Conservation (phyloP, 1,140 invertebrate genomes). For the Drosophila burlai region DNA sequence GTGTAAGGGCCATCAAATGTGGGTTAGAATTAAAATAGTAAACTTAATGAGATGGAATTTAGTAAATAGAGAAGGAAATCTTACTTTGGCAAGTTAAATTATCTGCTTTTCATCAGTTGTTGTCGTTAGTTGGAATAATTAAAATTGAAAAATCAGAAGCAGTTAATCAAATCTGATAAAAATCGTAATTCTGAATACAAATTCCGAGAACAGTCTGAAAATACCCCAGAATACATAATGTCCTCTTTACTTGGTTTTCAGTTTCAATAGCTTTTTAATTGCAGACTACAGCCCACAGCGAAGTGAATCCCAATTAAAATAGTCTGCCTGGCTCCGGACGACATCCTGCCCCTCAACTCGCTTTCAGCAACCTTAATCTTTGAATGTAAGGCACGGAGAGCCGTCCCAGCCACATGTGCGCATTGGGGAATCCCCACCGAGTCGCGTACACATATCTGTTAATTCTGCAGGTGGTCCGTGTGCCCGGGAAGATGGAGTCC, state of each 20-base stretch:
- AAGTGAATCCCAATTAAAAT: slow-evolving; percentile 83
- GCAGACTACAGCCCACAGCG: slow-evolving; percentile 70
- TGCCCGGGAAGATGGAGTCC: slow-evolving; percentile 38
- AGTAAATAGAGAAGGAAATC: too few relatives aligned
- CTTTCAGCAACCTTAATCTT: slow-evolving; percentile 26
- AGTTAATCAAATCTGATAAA: not conserved
- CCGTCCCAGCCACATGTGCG: slow-evolving; percentile 69
- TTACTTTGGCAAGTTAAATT: not conserved
- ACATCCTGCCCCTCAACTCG: slow-evolving; percentile 26
- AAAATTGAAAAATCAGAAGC: not conserved
- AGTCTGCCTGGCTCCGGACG: slow-evolving; percentile 74
- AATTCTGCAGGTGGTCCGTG: slow-evolving; percentile 63
- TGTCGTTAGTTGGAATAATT: too few relatives aligned
- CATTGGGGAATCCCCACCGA: slow-evolving; percentile 16
- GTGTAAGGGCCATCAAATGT: not conserved
- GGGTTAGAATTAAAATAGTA: too few relatives aligned
- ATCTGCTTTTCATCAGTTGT: not conserved
- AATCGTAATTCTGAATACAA: not conserved
- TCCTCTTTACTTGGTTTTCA: slow-evolving; percentile 53
- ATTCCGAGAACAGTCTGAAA: too few relatives aligned
- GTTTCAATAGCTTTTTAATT: slow-evolving; percentile 82
- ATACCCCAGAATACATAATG: slow-evolving; percentile 20
- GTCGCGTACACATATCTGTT: slow-evolving; percentile 56
- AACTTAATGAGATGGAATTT: not conserved
- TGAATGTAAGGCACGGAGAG: slow-evolving; percentile 34